Conservation (phyloP, 2,888 invertebrate species). For the Aplocera efformata region DNA sequence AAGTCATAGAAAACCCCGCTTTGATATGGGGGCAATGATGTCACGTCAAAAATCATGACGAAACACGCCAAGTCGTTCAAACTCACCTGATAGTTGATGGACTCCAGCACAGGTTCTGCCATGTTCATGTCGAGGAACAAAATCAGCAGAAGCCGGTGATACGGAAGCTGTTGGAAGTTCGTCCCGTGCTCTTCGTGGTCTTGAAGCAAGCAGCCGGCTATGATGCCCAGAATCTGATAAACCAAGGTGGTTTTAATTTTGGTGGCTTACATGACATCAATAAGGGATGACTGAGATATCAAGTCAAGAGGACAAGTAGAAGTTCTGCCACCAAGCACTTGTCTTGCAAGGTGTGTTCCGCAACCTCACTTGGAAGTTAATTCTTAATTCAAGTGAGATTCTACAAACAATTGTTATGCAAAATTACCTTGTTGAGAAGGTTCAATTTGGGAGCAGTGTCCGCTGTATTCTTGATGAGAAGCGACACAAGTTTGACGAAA, state of each 20-base stretch:
- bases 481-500: conserved; percentile 94
- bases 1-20: too few species aligned
- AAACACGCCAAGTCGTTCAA: too few species aligned
- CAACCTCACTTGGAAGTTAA: too few species aligned
- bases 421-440: conserved; percentile 94
- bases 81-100: conserved; percentile 96
- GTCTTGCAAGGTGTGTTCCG: too few species aligned
- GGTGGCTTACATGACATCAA: background rate
- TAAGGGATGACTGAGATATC: too few species aligned
- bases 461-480: conserved; percentile 96
- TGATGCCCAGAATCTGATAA: conserved; percentile 88
- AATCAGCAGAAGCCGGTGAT: conserved; percentile 97
- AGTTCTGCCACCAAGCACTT: too few species aligned
- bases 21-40: too few species aligned
- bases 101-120: conserved; percentile 95
- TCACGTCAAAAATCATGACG: too few species aligned
- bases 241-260: too few species aligned
- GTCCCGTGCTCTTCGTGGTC: conserved; percentile 95
- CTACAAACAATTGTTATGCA: too few species aligned
- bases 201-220: conserved; percentile 96
- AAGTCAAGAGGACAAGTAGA: too few species aligned
- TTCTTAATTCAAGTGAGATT: too few species aligned
- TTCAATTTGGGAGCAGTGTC: conserved; percentile 98
- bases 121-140: conserved; percentile 97
- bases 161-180: conserved; percentile 98